phyloP scores from a whole-genome alignment of 2,888 invertebrate genomes.

The Anagyrus pseudococci region DNA sequence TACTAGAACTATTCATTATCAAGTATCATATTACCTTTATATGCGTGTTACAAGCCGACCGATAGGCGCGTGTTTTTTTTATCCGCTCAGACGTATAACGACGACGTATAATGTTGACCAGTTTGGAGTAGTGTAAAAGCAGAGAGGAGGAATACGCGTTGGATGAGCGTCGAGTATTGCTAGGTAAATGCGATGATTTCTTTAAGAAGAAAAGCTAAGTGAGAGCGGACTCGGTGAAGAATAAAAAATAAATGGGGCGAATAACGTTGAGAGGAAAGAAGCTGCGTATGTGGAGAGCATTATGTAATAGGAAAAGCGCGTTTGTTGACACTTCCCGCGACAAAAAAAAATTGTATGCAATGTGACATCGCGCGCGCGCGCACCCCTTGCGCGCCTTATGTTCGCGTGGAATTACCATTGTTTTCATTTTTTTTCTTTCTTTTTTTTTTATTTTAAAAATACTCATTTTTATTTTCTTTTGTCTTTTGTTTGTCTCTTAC shows the following conservation, averaged over 20 bases:
- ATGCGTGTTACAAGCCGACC: slow-evolving; percentile 37
- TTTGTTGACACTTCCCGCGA: slow-evolving; percentile 34
- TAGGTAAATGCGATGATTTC: not conserved
- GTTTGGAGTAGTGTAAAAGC: slow-evolving; percentile 32
- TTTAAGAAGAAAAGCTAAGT: not conserved
- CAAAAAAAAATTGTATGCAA: slow-evolving; percentile 29
- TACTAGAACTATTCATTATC: slow-evolving; percentile 38
- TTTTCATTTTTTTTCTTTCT: not conserved
- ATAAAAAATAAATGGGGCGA: slow-evolving; percentile 4
- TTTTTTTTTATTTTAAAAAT: not conserved
- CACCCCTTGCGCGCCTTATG: not conserved
- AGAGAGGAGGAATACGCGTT: slow-evolving; percentile 31
- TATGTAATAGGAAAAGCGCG: slow-evolving; percentile 20
- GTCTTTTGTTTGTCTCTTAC: not conserved
- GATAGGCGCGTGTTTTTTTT: slow-evolving; percentile 34
- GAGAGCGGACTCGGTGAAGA: not conserved
- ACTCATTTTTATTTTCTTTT: slow-evolving; percentile 4
- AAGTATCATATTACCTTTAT: slow-evolving; percentile 39
- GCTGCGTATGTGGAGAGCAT: too few relatives aligned
- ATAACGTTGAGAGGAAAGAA: not conserved
- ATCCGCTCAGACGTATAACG: slow-evolving; percentile 36
- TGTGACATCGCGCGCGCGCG: too few relatives aligned
- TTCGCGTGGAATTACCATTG: not conserved
- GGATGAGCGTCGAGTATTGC: slow-evolving; percentile 9
- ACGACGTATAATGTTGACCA: slow-evolving; percentile 40